These are phyloP conservation scores for Saccostrea glomerata DNA, from an alignment of 1,140 invertebrate species.

Conservation along the genomic window DNA sequence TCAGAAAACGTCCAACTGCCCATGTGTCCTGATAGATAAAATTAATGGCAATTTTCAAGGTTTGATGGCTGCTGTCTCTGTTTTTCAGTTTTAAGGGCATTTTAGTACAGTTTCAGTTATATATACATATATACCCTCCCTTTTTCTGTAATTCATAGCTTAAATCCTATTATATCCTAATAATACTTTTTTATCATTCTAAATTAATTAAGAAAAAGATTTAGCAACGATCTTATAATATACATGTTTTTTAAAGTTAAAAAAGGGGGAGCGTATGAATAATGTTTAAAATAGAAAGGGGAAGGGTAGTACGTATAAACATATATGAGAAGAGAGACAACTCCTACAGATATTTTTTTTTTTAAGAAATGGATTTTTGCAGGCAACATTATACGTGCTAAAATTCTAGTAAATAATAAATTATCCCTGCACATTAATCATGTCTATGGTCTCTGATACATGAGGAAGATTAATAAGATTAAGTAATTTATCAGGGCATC, in stretches of 20 bases:
- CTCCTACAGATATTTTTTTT: background rate
- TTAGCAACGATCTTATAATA: no score
- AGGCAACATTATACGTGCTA: background rate
- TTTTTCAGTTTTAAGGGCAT: background rate
- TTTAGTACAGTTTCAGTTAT: no score
- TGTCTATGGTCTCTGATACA: constrained; percentile 14
- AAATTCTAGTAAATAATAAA: background rate
- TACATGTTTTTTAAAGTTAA: no score
- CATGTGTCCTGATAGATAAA: background rate
- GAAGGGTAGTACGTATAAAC: no score
- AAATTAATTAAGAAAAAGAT: no score
- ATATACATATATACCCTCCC: no score
- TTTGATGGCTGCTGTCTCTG: background rate
- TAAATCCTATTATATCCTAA: no score
- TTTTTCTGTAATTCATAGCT: no score
- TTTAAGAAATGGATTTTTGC: background rate
- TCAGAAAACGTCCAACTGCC: background rate
- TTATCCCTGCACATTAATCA: constrained; percentile 18
- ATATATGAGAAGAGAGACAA: background rate
- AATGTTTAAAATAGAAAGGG: no score
- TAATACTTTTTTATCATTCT: no score
- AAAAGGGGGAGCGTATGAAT: no score
- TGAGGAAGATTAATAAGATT: constrained; percentile 29
- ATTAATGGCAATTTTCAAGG: constrained; percentile 1
- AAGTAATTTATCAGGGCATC: background rate